Base-by-base conservation (phyloP, 2,113 vertebrate species). In the Dicaeum eximium region DNA sequence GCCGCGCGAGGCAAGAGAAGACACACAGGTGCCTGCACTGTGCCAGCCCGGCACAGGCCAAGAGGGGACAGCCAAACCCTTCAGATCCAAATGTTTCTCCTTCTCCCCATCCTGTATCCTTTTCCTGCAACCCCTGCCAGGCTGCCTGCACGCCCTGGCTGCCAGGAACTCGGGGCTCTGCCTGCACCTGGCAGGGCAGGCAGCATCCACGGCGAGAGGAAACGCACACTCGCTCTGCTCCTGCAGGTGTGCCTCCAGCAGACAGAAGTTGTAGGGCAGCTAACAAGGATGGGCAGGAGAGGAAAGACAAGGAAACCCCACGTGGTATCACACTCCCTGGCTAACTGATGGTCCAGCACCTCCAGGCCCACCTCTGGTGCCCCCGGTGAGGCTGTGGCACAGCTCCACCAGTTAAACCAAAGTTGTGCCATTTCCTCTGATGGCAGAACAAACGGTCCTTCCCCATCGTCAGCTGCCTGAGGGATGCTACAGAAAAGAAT, bases 221-320 rank as follows among this genome's bases (percentile, higher is more conserved):
- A 92, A 92, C 7, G 38, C 86, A 2, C 77, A 66, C 81, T 80
- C 11, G 0, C n/a, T 7, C 66, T 31, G 82, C 51, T 86, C 69
- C 90, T 75, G 86, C 92, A 95, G 88, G 88, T 92, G 93, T 82
- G 79, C 67, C 87, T 86, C 54, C 92, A 91, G 90, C 70, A 4
- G 10, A 66, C 37, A 22, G 2, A 54, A 80, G n/a, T 47, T 78
- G 65, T 30, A 42, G 64, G 86, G 84, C 58, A 72, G 51, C 47
- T 40, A 4, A 2, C 24, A 10, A 51, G 78, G 61, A 93, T 1
- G 0, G 64, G 82, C 30, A 83, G 66, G 40, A 83, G 47, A 61
- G n/a, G 37, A 67, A 84, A 50, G 50, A 40, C 0, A 9, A 82
- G 70, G 54, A 73, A 88, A 80, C 4, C 70, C 69, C 21, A 6